Percentiles rank a stretch among this genome's conserved stretches.
These are phyloP conservation scores for Sicus ferrugineus DNA, from an alignment of 2,888 invertebrate genomes.

Conservation along the genomic window DNA sequence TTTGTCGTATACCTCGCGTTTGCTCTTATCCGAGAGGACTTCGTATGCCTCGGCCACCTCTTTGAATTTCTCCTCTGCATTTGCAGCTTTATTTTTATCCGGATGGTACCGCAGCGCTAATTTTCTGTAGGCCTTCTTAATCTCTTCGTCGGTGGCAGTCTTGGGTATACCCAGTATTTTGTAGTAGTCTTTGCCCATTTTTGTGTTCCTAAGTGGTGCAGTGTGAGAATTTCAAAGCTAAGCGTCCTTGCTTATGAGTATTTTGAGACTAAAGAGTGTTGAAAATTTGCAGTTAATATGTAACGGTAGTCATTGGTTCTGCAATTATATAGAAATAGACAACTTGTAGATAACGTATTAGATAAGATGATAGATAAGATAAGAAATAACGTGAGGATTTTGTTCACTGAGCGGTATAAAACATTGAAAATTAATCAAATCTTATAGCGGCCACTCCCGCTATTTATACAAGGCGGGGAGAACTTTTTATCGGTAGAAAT, in stretches of 20 bases:
- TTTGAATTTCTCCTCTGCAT: slow-evolving; percentile 96
- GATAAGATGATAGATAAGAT: too few relatives aligned
- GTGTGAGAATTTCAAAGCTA: background rate
- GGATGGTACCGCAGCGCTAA: slow-evolving; percentile 98
- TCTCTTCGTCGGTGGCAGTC: slow-evolving; percentile 93
- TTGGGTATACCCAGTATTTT: slow-evolving; percentile 87
- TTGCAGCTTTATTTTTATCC: slow-evolving; percentile 95
- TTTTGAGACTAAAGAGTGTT: background rate
- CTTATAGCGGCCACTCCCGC: too few relatives aligned
- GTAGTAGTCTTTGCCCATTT: slow-evolving; percentile 98
- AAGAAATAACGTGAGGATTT: too few relatives aligned
- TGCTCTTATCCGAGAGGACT: slow-evolving; percentile 94
- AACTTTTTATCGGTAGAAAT: too few relatives aligned
- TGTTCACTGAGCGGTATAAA: too few relatives aligned
- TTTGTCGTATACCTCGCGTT: slow-evolving; percentile 92
- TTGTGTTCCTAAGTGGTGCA: slow-evolving; percentile 24
- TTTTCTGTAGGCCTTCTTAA: slow-evolving; percentile 96
- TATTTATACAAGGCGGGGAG: too few relatives aligned
- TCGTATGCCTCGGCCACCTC: slow-evolving; percentile 99
- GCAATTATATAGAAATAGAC: too few relatives aligned
- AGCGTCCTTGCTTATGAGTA: background rate
- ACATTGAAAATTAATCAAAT: too few relatives aligned
- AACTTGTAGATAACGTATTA: too few relatives aligned
- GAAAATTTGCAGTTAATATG: too few relatives aligned
- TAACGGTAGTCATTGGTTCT: too few relatives aligned